These are phyloP conservation scores for Microplitis demolitor DNA, from an alignment of 1,140 invertebrate species.

Conservation along the genomic window DNA sequence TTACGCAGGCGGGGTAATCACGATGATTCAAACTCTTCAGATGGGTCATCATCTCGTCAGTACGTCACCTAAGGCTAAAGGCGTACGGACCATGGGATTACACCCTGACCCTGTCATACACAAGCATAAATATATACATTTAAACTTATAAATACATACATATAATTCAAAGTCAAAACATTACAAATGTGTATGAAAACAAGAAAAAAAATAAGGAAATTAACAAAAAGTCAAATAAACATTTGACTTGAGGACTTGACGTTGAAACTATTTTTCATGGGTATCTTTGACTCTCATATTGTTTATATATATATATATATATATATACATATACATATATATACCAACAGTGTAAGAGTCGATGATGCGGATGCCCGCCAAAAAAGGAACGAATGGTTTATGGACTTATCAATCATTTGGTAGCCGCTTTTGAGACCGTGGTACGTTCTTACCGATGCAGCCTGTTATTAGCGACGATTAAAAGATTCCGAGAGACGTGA, in stretches of 20 bases:
- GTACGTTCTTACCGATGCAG: slow-evolving; percentile 44
- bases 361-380: slow-evolving; percentile 14
- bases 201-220: too few relatives aligned
- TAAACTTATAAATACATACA: neutral
- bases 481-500: slow-evolving; percentile 55
- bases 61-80: slow-evolving; percentile 56
- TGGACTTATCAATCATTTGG: slow-evolving; percentile 63
- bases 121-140: neutral
- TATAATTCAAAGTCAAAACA: neutral
- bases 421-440: slow-evolving; percentile 43
- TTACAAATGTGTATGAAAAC: too few relatives aligned
- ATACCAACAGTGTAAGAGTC: too few relatives aligned
- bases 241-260: too few relatives aligned
- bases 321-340: too few relatives aligned
- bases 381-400: slow-evolving; percentile 46
- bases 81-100: neutral
- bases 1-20: slow-evolving; percentile 57
- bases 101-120: slow-evolving; percentile 3
- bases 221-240: too few relatives aligned
- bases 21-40: slow-evolving; percentile 55
- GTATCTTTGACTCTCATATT: too few relatives aligned
- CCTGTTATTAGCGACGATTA: slow-evolving; percentile 61
- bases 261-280: too few relatives aligned
- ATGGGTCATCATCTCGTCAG: slow-evolving; percentile 62
- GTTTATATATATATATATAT: too few relatives aligned